Conservation (phyloP, 2,888 invertebrate genomes). For the Aporophyla lueneburgensis region DNA sequence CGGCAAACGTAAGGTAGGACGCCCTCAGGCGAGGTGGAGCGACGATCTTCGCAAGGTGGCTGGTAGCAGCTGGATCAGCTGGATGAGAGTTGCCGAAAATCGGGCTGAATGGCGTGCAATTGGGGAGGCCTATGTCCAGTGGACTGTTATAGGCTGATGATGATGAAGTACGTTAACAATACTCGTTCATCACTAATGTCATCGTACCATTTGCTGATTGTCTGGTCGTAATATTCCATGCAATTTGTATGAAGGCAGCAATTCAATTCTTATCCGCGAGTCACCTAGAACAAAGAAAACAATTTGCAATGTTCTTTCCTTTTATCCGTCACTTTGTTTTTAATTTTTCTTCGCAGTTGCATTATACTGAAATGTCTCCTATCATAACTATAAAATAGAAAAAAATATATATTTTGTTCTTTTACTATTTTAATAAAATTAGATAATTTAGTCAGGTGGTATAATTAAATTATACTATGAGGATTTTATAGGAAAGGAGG, state of each 20-base stretch:
- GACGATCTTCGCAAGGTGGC: too few species aligned
- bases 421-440: not conserved
- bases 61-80: too few species aligned
- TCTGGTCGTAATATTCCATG: conserved; percentile 15
- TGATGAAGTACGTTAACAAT: not conserved
- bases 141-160: too few species aligned
- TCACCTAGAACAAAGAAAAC: conserved; percentile 66
- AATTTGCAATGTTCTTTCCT: conserved; percentile 61
- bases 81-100: too few species aligned
- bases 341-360: conserved; percentile 21
- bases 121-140: too few species aligned
- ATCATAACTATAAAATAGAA: not conserved
- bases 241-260: conserved; percentile 25
- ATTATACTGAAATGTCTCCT: not conserved
- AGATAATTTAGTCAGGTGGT: not conserved
- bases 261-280: conserved; percentile 43
- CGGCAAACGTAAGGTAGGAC: too few species aligned
- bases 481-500: too few species aligned
- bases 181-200: not conserved
- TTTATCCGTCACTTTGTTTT: conserved; percentile 37
- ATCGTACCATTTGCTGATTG: not conserved
- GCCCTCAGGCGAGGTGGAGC: too few species aligned
- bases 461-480: conserved; percentile 70
- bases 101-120: too few species aligned
- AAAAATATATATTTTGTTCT: not conserved